These are phyloP conservation scores for Apteryx mantelli DNA, from an alignment of 2,113 vertebrate species.

Conservation along the genomic window DNA sequence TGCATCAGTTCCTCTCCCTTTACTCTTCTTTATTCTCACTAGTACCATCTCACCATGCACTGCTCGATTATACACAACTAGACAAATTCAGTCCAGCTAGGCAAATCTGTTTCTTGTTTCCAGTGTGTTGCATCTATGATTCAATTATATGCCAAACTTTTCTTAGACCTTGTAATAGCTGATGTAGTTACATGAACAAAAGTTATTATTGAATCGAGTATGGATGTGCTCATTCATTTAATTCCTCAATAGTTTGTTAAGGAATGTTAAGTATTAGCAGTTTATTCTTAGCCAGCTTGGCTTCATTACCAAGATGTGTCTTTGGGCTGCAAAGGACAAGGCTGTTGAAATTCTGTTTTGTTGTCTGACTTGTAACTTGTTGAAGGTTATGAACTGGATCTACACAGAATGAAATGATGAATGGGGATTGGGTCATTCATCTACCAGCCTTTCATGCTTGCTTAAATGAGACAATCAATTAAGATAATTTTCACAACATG, in stretches of 20 bases:
- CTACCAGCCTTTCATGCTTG: not conserved
- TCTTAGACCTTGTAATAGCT: not conserved
- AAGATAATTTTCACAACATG: not conserved
- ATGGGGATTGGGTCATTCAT: not conserved
- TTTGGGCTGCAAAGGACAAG: not conserved
- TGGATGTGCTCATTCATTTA: not conserved
- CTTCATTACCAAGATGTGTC: not conserved
- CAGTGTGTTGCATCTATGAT: not conserved
- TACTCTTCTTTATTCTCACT: not conserved
- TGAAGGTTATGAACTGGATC: not conserved
- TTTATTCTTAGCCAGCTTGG: not conserved
- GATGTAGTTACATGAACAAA: conserved; percentile 16
- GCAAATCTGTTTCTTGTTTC: not conserved
- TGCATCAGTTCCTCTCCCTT: not conserved
- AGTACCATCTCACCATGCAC: not conserved
- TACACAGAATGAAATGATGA: not conserved
- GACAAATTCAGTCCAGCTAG: not conserved
- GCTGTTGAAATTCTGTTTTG: not conserved
- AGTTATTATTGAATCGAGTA: not conserved
- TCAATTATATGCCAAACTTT: not conserved
- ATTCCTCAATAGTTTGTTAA: not conserved
- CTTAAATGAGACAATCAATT: not conserved
- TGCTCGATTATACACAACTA: not conserved
- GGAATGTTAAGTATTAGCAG: conserved; percentile 20
- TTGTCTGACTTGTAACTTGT: not conserved